These are phyloP conservation scores for Malthinus flaveolus DNA, from an alignment of 2,888 invertebrate species.

Conservation along the genomic window DNA sequence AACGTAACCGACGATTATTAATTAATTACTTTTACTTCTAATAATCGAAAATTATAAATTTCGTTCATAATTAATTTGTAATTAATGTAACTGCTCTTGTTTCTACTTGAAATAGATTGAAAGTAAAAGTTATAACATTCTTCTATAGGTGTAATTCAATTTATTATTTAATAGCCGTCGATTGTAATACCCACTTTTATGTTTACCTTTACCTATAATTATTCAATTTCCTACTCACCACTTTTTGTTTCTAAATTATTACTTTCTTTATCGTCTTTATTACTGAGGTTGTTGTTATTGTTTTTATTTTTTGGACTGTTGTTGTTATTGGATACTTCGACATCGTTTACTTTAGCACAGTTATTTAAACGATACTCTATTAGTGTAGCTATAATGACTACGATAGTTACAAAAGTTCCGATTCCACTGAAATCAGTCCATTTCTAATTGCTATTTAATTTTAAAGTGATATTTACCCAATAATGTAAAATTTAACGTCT, in stretches of 20 bases:
- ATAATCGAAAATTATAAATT: too few relatives aligned
- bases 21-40: not conserved
- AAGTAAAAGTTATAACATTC: not conserved
- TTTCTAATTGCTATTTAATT: not conserved
- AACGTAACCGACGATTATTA: too few relatives aligned
- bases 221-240: slow-evolving; percentile 17
- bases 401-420: slow-evolving; percentile 54
- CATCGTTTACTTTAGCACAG: slow-evolving; percentile 45
- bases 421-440: slow-evolving; percentile 55
- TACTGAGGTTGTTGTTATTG: slow-evolving; percentile 38
- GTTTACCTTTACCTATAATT: too few relatives aligned
- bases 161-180: slow-evolving; percentile 29
- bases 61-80: too few relatives aligned
- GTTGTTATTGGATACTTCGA: slow-evolving; percentile 42
- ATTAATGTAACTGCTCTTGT: too few relatives aligned
- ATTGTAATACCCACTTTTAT: too few relatives aligned
- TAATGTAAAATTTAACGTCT: slow-evolving; percentile 69
- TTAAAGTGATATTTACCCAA: slow-evolving; percentile 59
- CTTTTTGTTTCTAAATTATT: slow-evolving; percentile 19
- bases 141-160: slow-evolving; percentile 17
- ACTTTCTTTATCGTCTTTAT: slow-evolving; percentile 23
- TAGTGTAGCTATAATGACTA: slow-evolving; percentile 65
- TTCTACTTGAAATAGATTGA: not conserved
- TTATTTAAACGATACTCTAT: slow-evolving; percentile 63
- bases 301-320: slow-evolving; percentile 39